Evolutionary conservation across 2,888 invertebrate genomes (phyloP).

Genomic region (Lysandra coridon): DNA sequence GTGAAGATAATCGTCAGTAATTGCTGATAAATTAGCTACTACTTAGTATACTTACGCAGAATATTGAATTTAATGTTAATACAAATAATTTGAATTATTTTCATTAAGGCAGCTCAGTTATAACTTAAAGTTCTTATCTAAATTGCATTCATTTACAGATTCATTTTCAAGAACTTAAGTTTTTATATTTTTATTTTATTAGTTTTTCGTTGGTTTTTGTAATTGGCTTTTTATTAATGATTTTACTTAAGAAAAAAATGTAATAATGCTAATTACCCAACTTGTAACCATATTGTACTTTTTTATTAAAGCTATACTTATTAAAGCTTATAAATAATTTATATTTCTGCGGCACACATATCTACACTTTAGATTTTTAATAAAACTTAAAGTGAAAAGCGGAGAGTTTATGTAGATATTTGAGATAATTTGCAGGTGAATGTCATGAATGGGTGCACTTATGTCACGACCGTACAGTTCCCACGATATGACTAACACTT

Average conservation of each 20-base stretch:
- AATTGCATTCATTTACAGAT: too few relatives aligned
- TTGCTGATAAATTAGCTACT: neutral
- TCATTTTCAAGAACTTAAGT: too few relatives aligned
- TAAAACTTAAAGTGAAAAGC: neutral
- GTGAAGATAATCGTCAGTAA: conserved; percentile 1
- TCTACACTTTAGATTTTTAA: neutral
- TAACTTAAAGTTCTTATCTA: too few relatives aligned
- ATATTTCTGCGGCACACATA: neutral
- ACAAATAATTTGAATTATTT: too few relatives aligned
- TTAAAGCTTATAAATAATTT: too few relatives aligned
- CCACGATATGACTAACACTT: conserved; percentile 41
- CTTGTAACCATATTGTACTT: too few relatives aligned
- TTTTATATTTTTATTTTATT: too few relatives aligned
- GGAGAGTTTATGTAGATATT: conserved; percentile 16
- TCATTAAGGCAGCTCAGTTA: too few relatives aligned
- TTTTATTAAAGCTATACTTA: too few relatives aligned
- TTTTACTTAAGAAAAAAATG: neutral
- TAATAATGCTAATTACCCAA: neutral
- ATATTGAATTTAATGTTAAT: neutral
- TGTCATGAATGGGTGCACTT: conserved; percentile 37
- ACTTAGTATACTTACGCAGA: neutral
- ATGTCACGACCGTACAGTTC: conserved; percentile 40
- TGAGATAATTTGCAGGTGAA: conserved; percentile 24
- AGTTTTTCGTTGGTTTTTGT: too few relatives aligned
- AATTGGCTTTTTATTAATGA: too few relatives aligned